Evolutionary conservation across 1,140 invertebrate genomes (phyloP).

Genomic region (Scylla paramamosain): DNA sequence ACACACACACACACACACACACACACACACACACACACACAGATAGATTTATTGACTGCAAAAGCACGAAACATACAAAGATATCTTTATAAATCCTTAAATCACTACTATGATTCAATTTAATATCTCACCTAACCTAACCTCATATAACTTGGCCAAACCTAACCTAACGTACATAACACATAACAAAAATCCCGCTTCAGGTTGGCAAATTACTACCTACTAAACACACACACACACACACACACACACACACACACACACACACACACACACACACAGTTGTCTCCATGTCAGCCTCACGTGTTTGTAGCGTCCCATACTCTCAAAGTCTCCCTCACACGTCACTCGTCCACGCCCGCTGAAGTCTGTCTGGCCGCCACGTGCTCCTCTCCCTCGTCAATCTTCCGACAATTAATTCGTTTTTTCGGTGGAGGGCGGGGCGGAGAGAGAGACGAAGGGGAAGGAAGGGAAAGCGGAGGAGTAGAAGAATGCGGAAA

Average conservation of each 20-base stretch:
- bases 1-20: neutral
- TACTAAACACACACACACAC: neutral
- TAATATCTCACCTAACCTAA: too few species aligned
- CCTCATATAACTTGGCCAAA: neutral
- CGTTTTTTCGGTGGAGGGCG: neutral
- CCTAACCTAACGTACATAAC: neutral
- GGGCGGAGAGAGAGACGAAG: neutral
- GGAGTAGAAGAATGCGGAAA: neutral
- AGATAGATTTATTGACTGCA: too few species aligned
- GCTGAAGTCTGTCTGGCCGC: neutral
- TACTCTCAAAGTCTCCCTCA: neutral
- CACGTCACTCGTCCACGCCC: neutral
- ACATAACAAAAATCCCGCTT: neutral
- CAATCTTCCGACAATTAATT: conserved; percentile 37
- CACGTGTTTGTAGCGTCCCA: neutral
- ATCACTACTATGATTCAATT: too few species aligned
- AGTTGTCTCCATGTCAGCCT: neutral
- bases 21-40: neutral
- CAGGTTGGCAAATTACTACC: neutral
- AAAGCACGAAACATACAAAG: too few species aligned
- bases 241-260: conserved; percentile 3
- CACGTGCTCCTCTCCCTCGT: neutral
- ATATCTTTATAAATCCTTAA: too few species aligned
- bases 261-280: neutral
- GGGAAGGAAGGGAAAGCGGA: neutral